Evolutionary conservation across 2,888 invertebrate genomes (phyloP).

Genomic region (Idaea dimidiata): DNA sequence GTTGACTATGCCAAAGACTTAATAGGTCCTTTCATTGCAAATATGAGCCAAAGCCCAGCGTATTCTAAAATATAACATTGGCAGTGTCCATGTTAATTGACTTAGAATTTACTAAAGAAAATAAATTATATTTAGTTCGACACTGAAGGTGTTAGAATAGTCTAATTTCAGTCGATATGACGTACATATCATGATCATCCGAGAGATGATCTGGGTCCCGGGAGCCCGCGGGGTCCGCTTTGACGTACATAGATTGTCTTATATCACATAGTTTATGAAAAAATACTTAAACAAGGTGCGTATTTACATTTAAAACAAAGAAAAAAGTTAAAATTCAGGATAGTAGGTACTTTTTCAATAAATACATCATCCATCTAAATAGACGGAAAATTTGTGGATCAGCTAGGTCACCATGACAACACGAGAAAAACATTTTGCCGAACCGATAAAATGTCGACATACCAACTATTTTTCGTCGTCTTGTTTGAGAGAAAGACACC

Average conservation of each 20-base stretch:
- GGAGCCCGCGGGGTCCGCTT: too few species aligned
- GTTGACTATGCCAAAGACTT: too few species aligned
- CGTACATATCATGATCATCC: too few species aligned
- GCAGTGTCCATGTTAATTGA: constrained; percentile 55
- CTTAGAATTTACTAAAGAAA: constrained; percentile 37
- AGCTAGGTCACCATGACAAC: too few species aligned
- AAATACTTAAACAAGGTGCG: background rate
- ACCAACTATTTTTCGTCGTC: too few species aligned
- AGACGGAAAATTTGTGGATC: too few species aligned
- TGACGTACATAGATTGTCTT: constrained; percentile 9
- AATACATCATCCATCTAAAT: background rate
- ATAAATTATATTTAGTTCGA: background rate
- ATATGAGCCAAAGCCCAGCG: constrained; percentile 12
- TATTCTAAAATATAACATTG: constrained; percentile 47
- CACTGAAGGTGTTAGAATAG: constrained; percentile 1
- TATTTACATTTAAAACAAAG: background rate
- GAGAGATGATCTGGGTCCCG: too few species aligned
- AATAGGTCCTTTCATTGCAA: background rate
- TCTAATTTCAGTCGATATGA: constrained; percentile 24
- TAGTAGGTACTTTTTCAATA: background rate
- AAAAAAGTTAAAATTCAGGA: background rate
- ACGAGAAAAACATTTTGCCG: too few species aligned
- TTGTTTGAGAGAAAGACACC: too few species aligned
- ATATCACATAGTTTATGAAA: background rate
- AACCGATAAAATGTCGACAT: too few species aligned